Conservation (phyloP, 1,140 invertebrate species). For the Philopotamus ludificatus region DNA sequence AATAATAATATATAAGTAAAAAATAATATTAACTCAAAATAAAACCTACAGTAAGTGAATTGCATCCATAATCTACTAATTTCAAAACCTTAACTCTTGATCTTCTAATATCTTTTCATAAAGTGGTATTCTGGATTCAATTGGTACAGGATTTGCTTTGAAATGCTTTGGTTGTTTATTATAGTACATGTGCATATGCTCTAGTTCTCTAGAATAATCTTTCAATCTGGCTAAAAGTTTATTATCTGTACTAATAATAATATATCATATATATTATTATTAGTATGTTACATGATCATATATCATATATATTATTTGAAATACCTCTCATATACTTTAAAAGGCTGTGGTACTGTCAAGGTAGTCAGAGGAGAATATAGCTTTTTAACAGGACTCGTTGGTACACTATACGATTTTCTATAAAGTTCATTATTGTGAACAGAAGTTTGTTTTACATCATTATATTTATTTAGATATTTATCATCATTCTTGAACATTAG, state of each 20-base stretch:
- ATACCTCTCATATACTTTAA: conserved; percentile 67
- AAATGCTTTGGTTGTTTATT: conserved; percentile 56
- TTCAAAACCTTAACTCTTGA: conserved; percentile 64
- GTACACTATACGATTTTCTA: conserved; percentile 55
- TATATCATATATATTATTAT: conserved; percentile 4
- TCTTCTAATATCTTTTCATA: conserved; percentile 69
- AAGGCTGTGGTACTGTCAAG: conserved; percentile 64
- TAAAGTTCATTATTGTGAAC: conserved; percentile 26
- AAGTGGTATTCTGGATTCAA: conserved; percentile 66
- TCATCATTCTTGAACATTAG: conserved; percentile 46
- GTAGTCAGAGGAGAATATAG: conserved; percentile 44
- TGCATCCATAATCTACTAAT: neutral
- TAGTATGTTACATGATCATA: neutral
- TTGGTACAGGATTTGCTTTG: conserved; percentile 63
- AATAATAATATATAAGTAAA: conserved; percentile 23
- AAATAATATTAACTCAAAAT: conserved; percentile 16
- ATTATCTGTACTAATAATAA: too few species aligned
- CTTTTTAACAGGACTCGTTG: conserved; percentile 55
- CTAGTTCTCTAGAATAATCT: conserved; percentile 48
- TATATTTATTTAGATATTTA: conserved; percentile 39
- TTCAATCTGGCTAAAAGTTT: conserved; percentile 56
- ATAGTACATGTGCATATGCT: conserved; percentile 52
- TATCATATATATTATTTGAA: too few species aligned
- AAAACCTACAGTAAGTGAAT: conserved; percentile 17
- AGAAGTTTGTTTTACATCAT: conserved; percentile 40